Conservation (phyloP, 2,888 invertebrate genomes). For the Opisthograptis luteolata region DNA sequence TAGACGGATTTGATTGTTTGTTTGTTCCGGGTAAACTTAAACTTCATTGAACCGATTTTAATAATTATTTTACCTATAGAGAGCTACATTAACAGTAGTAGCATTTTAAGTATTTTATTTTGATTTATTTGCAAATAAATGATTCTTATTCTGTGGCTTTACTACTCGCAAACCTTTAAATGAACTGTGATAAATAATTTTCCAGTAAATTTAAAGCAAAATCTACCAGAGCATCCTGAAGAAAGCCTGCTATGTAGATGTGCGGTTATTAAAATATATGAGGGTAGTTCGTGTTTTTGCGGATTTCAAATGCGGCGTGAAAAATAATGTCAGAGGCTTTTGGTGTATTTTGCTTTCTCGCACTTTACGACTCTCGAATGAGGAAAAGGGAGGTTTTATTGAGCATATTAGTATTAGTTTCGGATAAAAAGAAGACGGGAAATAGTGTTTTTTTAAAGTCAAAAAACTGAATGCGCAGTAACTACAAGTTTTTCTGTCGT, state of each 20-base stretch:
- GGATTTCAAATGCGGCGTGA: slow-evolving; percentile 31
- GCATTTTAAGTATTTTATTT: too few species aligned
- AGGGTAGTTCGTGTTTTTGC: slow-evolving; percentile 35
- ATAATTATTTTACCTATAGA: too few species aligned
- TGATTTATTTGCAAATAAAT: too few species aligned
- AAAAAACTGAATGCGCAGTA: too few species aligned
- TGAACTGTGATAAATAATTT: neutral
- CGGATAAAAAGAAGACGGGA: slow-evolving; percentile 11
- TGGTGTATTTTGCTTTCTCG: slow-evolving; percentile 27
- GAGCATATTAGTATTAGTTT: slow-evolving; percentile 9
- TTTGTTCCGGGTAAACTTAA: too few species aligned
- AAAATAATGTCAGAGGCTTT: slow-evolving; percentile 22
- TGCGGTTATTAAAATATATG: slow-evolving; percentile 30
- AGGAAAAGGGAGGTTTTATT: slow-evolving; percentile 9
- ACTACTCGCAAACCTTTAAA: neutral
- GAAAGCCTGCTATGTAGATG: slow-evolving; percentile 13
- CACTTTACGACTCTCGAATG: slow-evolving; percentile 10
- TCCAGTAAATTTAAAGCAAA: slow-evolving; percentile 3
- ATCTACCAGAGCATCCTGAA: slow-evolving; percentile 13
- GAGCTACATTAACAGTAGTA: too few species aligned
- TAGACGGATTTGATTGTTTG: too few species aligned
- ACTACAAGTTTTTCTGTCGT: too few species aligned
- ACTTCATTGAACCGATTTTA: too few species aligned
- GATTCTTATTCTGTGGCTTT: too few species aligned
- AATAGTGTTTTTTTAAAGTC: too few species aligned